Evolutionary conservation across 2,113 vertebrate species (phyloP), one percentile per base, ranked within the genome.

Genomic region (Indicator maculatus): DNA sequence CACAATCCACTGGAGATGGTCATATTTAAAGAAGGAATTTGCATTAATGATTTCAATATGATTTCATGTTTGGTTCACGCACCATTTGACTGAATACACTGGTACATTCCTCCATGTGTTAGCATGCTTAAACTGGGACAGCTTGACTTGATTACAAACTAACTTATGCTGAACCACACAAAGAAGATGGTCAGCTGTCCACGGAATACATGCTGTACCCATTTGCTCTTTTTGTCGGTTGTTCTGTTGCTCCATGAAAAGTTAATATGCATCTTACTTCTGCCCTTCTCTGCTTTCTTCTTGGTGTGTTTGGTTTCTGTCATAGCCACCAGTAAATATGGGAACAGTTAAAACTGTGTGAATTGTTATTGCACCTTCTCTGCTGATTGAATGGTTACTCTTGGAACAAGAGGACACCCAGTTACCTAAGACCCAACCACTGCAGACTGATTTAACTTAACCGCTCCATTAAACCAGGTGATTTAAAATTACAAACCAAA

Each of bases 91-190:
- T 93, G 93, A 66, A 41, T 60, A 27, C 23, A 66, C 67, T 83
- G 75, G 56, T 72, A 74, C 82, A 72, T 91, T 88, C 79, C 74
- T 88, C 81, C 67, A 36, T 71, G 56, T 89, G 83, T 75, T 88
- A 31, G 2, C 66, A 31, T 9, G 61, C 64, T 93, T 47, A 45
- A 89, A 76, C 28, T 2, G 11, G 78, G 56, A 61, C 87, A 95
- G 91, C 79, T 83, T 95, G 94, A 64, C 58, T 91, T 53, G 41
- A 81, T 92, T 89, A 80, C 38, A 67, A n/a, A 67, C 38, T 26
- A 74, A 33, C 63, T 86, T 76, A 4, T 16, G 50, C 56, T 8
- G 23, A 70, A 77, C 64, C 38, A 53, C 14, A 12, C 12, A 52
- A 9, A 41, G 27, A 71, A 67, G 61, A 74, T 44, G 72, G 72